A percentile compares a stretch with the other conserved stretches of the same genome.
phyloP scores from a whole-genome alignment of 1,140 invertebrate genomes.

The Drosophila equinoxialis region DNA sequence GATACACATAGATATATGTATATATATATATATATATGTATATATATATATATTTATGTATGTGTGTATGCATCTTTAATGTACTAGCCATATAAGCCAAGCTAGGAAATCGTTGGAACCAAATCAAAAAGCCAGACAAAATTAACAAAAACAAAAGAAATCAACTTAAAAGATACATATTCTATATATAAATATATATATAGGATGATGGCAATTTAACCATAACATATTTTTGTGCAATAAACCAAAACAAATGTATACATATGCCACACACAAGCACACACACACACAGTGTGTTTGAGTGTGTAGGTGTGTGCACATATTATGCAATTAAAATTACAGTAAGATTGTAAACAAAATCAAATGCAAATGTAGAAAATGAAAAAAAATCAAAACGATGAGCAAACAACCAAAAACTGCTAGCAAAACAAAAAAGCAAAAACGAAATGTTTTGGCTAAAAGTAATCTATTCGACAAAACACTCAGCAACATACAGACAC shows the following conservation, averaged over 20 bases:
- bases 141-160: not conserved
- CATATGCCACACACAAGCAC: constrained; percentile 3
- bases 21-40: not conserved
- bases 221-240: constrained; percentile 68
- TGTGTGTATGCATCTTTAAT: constrained; percentile 15
- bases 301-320: constrained; percentile 28
- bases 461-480: constrained; percentile 52
- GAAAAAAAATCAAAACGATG: constrained; percentile 78
- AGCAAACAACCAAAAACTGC: constrained; percentile 82
- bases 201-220: constrained; percentile 1
- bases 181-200: not conserved
- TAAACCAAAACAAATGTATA: constrained; percentile 49
- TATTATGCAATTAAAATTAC: constrained; percentile 76
- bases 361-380: constrained; percentile 64
- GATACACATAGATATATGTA: not conserved
- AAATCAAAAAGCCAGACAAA: constrained; percentile 32
- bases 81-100: constrained; percentile 39
- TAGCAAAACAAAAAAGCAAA: constrained; percentile 58
- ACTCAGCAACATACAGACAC: constrained; percentile 37
- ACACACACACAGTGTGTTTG: not conserved
- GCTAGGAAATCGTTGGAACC: constrained; percentile 40
- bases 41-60: not conserved
- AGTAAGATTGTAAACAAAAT: constrained; percentile 63
- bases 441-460: constrained; percentile 41
- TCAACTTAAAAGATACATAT: not conserved